Evolutionary conservation across 2,888 invertebrate species (phyloP).

Genomic region (Cephus runcator): DNA sequence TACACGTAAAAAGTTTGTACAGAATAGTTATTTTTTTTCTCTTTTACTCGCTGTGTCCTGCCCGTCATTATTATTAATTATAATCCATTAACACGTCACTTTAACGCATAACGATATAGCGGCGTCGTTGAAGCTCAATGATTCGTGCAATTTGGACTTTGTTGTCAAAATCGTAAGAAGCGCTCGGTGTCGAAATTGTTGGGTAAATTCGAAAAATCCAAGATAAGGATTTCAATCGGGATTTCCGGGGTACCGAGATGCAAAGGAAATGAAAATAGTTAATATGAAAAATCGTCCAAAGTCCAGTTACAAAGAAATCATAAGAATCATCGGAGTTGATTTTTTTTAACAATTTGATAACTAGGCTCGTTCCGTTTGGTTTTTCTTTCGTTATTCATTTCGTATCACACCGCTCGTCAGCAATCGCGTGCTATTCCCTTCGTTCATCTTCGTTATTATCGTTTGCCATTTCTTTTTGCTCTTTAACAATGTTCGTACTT

Average conservation of each 20-base stretch:
- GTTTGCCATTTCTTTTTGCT: not conserved
- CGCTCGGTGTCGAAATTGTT: not conserved
- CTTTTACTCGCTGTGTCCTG: not conserved
- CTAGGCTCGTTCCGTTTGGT: slow-evolving; percentile 14
- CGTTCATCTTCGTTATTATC: not conserved
- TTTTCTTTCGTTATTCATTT: not conserved
- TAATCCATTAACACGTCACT: not conserved
- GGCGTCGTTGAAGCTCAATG: not conserved
- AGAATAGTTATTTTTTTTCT: slow-evolving; percentile 29
- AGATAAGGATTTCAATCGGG: not conserved
- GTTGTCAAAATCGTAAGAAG: not conserved
- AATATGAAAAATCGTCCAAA: not conserved
- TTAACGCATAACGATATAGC: not conserved
- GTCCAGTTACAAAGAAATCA: not conserved
- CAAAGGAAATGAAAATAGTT: not conserved
- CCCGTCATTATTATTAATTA: not conserved
- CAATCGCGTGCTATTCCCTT: not conserved
- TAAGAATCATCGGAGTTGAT: not conserved
- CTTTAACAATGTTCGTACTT: not conserved
- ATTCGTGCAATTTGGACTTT: not conserved
- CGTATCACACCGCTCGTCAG: not conserved
- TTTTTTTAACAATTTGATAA: not conserved
- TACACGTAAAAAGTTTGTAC: slow-evolving; percentile 58
- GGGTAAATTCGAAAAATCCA: not conserved
- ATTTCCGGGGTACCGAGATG: not conserved